Conservation (phyloP, 2,888 invertebrate species). For the Phaonia tiefii region DNA sequence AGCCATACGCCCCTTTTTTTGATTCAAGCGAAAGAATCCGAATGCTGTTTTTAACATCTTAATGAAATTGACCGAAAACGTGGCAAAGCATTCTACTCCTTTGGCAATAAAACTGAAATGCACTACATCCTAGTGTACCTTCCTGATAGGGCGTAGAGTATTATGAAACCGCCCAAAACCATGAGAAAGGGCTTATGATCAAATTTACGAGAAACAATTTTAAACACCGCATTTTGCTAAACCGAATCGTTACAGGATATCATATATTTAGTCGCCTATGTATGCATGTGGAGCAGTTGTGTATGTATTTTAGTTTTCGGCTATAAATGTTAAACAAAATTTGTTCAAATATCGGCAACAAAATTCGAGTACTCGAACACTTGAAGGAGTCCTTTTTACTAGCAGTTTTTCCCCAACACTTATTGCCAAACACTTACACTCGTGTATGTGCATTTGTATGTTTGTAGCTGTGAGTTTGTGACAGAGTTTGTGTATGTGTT, state of each 20-base stretch:
- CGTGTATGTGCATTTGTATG: not conserved
- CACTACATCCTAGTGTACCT: too few relatives aligned
- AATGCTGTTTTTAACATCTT: too few relatives aligned
- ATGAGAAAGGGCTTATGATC: not conserved
- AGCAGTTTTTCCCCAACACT: slow-evolving; percentile 22
- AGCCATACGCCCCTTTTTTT: too few relatives aligned
- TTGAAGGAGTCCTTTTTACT: slow-evolving; percentile 18
- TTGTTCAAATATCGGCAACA: not conserved
- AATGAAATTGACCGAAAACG: too few relatives aligned
- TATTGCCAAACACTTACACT: not conserved
- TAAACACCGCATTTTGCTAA: slow-evolving; percentile 9
- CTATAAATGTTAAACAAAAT: slow-evolving; percentile 7
- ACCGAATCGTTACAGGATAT: not conserved
- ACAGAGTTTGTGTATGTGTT: not conserved
- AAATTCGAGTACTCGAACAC: not conserved
- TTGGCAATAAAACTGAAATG: too few relatives aligned
- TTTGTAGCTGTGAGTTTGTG: not conserved
- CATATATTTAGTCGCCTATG: not conserved
- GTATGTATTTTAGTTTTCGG: slow-evolving; percentile 3
- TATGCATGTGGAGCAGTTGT: not conserved
- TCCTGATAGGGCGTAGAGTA: too few relatives aligned
- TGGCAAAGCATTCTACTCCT: too few relatives aligned
- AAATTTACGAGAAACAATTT: slow-evolving; percentile 8
- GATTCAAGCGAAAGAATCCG: too few relatives aligned
- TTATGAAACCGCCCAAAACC: too few relatives aligned